These are phyloP conservation scores for Steatornis caripensis DNA, from an alignment of 2,113 vertebrate species.

Conservation along the genomic window DNA sequence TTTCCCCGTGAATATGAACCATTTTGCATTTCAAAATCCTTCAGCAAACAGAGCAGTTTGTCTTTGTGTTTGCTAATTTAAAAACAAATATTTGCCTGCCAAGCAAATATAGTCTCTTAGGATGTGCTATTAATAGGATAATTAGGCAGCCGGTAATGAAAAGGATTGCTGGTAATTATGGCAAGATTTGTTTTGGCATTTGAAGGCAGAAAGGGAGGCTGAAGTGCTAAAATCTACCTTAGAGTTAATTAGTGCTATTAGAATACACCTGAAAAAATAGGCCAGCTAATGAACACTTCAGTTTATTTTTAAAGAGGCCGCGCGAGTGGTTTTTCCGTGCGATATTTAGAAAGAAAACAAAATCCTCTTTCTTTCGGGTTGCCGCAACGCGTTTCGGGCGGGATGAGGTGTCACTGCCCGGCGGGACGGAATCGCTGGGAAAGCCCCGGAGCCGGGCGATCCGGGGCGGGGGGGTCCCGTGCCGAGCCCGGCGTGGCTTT, in stretches of 20 bases:
- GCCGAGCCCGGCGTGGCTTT: no score
- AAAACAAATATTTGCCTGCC: conserved; percentile 99
- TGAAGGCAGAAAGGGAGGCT: conserved; percentile 86
- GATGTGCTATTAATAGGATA: conserved; percentile 99
- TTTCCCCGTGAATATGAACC: conserved; percentile 73
- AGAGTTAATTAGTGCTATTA: conserved; percentile 89
- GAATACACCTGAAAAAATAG: conserved; percentile 87
- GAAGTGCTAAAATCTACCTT: conserved; percentile 93
- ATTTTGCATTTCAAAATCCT: conserved; percentile 79
- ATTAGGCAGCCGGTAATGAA: conserved; percentile 98
- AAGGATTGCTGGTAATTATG: conserved; percentile 98
- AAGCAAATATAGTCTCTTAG: conserved; percentile 91
- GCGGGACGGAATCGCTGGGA: background rate
- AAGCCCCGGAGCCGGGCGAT: background rate
- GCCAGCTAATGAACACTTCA: conserved; percentile 61
- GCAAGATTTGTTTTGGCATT: conserved; percentile 99
- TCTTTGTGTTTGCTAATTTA: conserved; percentile 96
- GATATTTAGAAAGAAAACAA: background rate
- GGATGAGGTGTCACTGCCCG: rapidly evolving
- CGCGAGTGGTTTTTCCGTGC: background rate
- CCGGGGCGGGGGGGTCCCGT: no score
- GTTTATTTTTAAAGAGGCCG: conserved; percentile 54
- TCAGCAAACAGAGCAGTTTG: conserved; percentile 90
- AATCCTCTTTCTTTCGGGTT: background rate
- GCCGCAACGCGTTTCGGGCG: rapidly evolving